phyloP scores from a whole-genome alignment of 2,888 invertebrate genomes.

The Apantesis nais region DNA sequence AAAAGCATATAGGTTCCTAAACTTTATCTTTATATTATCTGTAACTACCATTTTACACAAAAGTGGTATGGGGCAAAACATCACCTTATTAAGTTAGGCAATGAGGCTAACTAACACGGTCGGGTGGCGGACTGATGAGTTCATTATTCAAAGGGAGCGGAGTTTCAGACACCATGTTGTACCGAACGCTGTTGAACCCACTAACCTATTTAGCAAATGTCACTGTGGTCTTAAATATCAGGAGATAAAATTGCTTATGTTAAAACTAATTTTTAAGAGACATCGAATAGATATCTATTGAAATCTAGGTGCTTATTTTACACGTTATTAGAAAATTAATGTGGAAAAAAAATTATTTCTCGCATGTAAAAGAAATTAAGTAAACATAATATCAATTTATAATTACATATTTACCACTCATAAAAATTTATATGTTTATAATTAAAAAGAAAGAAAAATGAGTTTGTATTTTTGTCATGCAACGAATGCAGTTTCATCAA shows the following conservation, averaged over 20 bases:
- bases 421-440: background rate
- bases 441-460: too few relatives aligned
- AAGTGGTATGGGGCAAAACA: constrained; percentile 39
- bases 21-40: constrained; percentile 13
- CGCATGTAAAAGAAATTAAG: background rate
- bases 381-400: background rate
- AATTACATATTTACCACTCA: background rate
- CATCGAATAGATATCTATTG: background rate
- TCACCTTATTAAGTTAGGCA: constrained; percentile 60
- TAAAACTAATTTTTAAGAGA: constrained; percentile 12
- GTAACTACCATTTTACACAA: constrained; percentile 40
- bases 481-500: background rate
- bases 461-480: background rate
- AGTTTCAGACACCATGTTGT: constrained; percentile 42
- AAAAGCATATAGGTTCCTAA: background rate
- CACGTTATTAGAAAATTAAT: background rate
- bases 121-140: constrained; percentile 60
- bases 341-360: background rate
- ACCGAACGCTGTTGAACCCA: constrained; percentile 47
- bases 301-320: background rate
- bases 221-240: constrained; percentile 40
- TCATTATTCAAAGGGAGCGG: constrained; percentile 66
- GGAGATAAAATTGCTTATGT: constrained; percentile 51
- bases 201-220: constrained; percentile 68
- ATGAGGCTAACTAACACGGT: constrained; percentile 63